Percentiles rank a stretch among this genome's conserved stretches.
phyloP scores from a whole-genome alignment of 2,113 vertebrate genomes.

The Fulica atra region DNA sequence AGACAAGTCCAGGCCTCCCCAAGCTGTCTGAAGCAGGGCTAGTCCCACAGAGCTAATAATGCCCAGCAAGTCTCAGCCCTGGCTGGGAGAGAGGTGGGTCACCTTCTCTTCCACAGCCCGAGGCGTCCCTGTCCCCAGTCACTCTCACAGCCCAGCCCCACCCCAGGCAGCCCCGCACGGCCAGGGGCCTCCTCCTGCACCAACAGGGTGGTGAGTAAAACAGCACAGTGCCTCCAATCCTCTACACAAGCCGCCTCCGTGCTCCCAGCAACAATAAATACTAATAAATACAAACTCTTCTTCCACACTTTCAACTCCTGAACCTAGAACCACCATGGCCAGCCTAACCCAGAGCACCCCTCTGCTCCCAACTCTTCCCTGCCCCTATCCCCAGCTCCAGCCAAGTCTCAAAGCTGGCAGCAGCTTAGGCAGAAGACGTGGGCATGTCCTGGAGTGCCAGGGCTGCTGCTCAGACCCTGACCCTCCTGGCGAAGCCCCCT shows the following conservation, averaged over 20 bases:
- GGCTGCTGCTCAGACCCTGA: neutral
- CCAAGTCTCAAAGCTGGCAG: neutral
- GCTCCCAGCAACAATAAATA: slow-evolving; percentile 60
- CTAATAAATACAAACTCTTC: slow-evolving; percentile 62
- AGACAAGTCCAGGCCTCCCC: neutral
- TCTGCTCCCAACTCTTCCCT: neutral
- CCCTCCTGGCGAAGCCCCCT: neutral
- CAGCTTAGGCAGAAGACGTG: neutral
- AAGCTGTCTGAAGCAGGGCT: neutral
- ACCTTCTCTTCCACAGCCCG: neutral
- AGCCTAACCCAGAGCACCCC: neutral
- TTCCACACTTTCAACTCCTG: neutral
- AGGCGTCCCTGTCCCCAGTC: no score
- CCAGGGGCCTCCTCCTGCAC: neutral
- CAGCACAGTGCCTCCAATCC: neutral
- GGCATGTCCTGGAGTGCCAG: neutral
- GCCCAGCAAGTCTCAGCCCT: neutral
- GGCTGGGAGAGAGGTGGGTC: neutral
- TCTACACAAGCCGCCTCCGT: neutral
- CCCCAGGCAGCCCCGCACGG: fast-evolving
- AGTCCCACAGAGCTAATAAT: neutral
- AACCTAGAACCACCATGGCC: fast-evolving
- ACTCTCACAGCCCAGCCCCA: neutral
- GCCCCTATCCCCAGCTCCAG: neutral
- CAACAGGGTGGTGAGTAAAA: fast-evolving